Evolutionary conservation across 2,888 invertebrate genomes (phyloP).

Genomic region (Spodoptera picta): DNA sequence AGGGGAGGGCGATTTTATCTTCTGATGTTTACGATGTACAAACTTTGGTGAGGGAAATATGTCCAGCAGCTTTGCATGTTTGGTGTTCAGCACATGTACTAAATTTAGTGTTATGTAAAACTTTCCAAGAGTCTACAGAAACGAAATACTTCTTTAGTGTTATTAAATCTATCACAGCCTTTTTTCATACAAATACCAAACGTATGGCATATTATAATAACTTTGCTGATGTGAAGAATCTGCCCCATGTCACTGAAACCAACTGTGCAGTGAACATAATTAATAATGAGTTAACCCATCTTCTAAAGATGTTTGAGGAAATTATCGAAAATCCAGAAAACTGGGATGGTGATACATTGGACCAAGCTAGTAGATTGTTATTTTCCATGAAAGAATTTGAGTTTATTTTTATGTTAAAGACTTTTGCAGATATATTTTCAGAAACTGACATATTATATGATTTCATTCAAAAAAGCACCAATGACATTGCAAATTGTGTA

Average conservation of each 20-base stretch:
- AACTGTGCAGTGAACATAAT: not conserved
- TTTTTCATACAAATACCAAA: not conserved
- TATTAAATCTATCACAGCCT: not conserved
- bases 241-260: not conserved
- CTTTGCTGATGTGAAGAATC: not conserved
- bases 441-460: not conserved
- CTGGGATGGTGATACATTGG: not conserved
- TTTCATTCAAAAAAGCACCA: not conserved
- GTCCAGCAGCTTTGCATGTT: not conserved
- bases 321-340: not conserved
- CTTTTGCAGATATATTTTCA: not conserved
- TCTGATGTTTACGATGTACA: not conserved
- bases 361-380: not conserved
- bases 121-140: not conserved
- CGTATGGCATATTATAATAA: not conserved
- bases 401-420: not conserved
- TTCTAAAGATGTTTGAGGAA: not conserved
- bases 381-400: not conserved
- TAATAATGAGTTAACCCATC: not conserved
- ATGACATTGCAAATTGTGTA: slow-evolving; percentile 1
- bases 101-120: not conserved
- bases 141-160: not conserved
- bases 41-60: not conserved
- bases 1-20: not conserved
- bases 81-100: slow-evolving; percentile 3